These are phyloP conservation scores for Contarinia nasturtii DNA, from an alignment of 1,140 invertebrate species.

Conservation along the genomic window DNA sequence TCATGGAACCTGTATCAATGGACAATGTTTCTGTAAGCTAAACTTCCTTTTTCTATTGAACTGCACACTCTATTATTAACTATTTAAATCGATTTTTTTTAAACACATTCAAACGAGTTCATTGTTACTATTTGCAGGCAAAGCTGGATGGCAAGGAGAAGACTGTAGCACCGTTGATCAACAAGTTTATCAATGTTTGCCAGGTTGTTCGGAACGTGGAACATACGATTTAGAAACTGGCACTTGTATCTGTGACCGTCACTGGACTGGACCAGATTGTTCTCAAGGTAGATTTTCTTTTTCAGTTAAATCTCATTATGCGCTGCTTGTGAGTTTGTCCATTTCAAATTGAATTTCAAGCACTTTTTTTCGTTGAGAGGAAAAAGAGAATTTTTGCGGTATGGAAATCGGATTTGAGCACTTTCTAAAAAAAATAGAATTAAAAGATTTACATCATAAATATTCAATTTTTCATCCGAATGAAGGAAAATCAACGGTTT, in stretches of 20 bases:
- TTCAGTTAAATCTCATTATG: not conserved
- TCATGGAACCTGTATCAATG: conserved; percentile 81
- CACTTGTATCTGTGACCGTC: conserved; percentile 69
- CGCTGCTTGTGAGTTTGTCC: no score
- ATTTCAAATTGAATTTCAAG: no score
- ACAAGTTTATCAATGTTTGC: conserved; percentile 72
- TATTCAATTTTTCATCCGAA: no score
- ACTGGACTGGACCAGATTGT: conserved; percentile 79
- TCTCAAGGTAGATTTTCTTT: conserved; percentile 51
- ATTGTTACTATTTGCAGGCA: conserved; percentile 10
- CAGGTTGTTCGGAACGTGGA: conserved; percentile 77
- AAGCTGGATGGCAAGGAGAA: conserved; percentile 86
- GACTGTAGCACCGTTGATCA: conserved; percentile 73
- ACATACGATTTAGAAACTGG: conserved; percentile 74
- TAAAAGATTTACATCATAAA: not conserved
- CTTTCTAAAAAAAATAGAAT: not conserved
- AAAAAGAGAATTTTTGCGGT: not conserved
- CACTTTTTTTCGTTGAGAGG: not conserved
- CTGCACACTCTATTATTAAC: no score
- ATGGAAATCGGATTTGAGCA: not conserved
- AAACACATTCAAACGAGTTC: no score
- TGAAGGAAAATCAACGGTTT: no score
- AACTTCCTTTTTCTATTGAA: no score
- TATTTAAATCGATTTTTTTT: no score
- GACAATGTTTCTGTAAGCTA: conserved; percentile 75